Evolutionary conservation across 2,797 vertebrate genomes (phyloP), one percentile per base, ranked within the genome.

Genomic region (Cuculus canorus): DNA sequence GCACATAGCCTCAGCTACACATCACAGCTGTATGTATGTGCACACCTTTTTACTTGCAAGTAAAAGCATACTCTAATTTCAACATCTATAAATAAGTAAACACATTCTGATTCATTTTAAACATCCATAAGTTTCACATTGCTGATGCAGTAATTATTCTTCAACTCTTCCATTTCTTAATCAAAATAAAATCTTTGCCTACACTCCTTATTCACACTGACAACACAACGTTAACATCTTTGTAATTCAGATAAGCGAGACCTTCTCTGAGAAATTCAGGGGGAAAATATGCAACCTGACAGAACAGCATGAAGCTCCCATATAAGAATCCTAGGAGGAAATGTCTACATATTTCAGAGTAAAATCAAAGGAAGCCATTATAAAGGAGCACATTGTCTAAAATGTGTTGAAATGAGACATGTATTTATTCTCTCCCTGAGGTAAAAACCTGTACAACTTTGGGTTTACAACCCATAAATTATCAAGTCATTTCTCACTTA

Each of bases 401-500:
- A 95, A 86, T 82, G 95, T 96, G 95, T 93, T 76, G 70, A 92
- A 90, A 90, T 81, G 91, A 96, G 92, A 95, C 57, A n/a, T 89
- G 87, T 93, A 94, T 96, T 95, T 96, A 96, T 96, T 96, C 87
- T 72, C 96, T 96, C 96, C 96, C 96, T 37, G 66, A 96, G 95
- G 96, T 94, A 97, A 95, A 97, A 97, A 95, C 95, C 94, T 96
- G 92, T 95, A 95, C 37, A 79, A 96, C 96, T 97, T 97, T 95
- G 95, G 94, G 91, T 98, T 98, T 97, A 97, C 98, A 98, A 86
- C 95, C 91, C 97, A 98, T 98, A 98, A 98, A 98, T 98, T 98
- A 98, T 96, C 97, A 92, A 96, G 93, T 97, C 68, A 13, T 97
- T 98, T 98, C 97, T 97, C 98, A 97, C 97, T 96, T 96, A 80